These are phyloP conservation scores for Boloria selene DNA, from an alignment of 2,888 invertebrate species.

Conservation along the genomic window DNA sequence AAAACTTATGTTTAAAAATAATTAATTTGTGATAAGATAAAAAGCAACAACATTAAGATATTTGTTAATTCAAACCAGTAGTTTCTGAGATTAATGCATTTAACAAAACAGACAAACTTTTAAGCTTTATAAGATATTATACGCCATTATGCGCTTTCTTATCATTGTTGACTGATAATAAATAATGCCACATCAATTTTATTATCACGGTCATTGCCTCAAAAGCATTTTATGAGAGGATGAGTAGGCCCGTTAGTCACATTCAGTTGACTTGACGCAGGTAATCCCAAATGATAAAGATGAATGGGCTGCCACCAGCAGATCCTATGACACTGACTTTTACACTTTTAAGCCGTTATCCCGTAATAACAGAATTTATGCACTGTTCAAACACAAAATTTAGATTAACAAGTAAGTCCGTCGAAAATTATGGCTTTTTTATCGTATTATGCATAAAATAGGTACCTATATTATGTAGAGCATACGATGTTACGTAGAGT, in stretches of 20 bases:
- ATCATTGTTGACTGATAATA: slow-evolving; percentile 5
- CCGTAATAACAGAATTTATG: slow-evolving; percentile 10
- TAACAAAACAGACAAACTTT: too few species aligned
- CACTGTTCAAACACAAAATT: neutral
- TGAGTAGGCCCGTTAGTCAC: slow-evolving; percentile 53
- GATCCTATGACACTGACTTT: slow-evolving; percentile 17
- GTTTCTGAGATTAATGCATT: too few species aligned
- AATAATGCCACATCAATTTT: slow-evolving; percentile 18
- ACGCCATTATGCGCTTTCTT: neutral
- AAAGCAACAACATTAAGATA: too few species aligned
- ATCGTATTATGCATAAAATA: too few species aligned
- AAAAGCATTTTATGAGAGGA: slow-evolving; percentile 53
- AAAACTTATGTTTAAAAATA: too few species aligned
- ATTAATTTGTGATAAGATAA: too few species aligned
- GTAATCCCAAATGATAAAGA: slow-evolving; percentile 21
- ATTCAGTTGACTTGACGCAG: slow-evolving; percentile 50
- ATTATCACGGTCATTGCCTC: slow-evolving; percentile 24
- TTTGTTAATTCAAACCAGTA: too few species aligned
- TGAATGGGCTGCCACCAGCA: slow-evolving; percentile 11
- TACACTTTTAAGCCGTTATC: slow-evolving; percentile 12
- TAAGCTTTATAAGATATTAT: too few species aligned
- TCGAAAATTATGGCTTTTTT: too few species aligned
- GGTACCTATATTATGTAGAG: too few species aligned
- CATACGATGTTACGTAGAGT: too few species aligned
- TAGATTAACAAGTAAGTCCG: too few species aligned